These are phyloP conservation scores for Tenualosa ilisha DNA, from an alignment of 2,797 vertebrate genomes.

Conservation along the genomic window DNA sequence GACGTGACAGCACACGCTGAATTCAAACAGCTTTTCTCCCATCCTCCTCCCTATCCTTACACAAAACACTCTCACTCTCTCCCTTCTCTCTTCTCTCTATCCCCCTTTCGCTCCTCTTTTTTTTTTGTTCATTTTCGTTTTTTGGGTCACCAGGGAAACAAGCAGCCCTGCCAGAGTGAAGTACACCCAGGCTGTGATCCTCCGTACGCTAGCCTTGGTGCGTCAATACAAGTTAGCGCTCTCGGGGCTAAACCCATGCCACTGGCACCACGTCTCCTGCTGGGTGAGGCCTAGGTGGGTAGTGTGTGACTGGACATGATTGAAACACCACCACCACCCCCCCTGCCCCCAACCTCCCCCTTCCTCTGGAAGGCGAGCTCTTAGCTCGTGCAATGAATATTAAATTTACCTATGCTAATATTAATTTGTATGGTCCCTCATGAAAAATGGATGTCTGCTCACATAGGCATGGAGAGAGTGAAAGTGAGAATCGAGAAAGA, in stretches of 20 bases:
- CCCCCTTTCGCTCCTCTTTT: background rate
- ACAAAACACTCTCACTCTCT: background rate
- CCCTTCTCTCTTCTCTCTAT: background rate
- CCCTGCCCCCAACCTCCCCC: no score
- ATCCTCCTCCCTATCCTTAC: no score
- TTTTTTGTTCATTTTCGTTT: background rate
- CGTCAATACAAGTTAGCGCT: background rate
- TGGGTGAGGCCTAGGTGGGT: background rate
- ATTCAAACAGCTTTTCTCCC: background rate
- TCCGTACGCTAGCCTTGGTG: background rate
- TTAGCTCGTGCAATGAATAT: background rate
- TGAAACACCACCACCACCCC: background rate
- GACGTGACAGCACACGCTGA: background rate
- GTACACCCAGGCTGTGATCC: background rate
- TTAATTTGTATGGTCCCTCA: conserved; percentile 24
- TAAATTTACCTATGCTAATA: conserved; percentile 27
- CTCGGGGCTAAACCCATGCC: background rate
- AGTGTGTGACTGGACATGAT: background rate
- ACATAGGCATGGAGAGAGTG: background rate
- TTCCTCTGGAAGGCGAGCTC: background rate
- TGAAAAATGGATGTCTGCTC: conserved; percentile 32
- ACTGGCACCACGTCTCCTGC: background rate
- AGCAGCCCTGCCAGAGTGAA: conserved; percentile 10
- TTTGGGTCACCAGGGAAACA: conserved; percentile 42
- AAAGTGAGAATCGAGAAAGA: background rate